Percentiles rank a stretch among this genome's conserved stretches.
phyloP scores from a whole-genome alignment of 2,888 invertebrate species.

The Leptarthrus brevirostris region DNA sequence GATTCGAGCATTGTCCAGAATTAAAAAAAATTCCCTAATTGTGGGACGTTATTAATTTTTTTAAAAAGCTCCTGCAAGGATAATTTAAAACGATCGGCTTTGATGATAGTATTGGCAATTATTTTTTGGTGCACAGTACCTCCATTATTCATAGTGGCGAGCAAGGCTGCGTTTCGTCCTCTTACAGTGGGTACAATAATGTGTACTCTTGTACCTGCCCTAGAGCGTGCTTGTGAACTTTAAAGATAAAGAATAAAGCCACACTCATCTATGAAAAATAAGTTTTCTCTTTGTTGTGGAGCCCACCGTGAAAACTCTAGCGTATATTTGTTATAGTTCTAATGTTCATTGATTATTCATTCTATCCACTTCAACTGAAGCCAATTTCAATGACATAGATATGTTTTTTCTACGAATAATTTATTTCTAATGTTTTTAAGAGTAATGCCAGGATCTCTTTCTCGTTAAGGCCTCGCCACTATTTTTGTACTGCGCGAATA shows the following conservation, averaged over 20 bases:
- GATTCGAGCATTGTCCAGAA: no score
- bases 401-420: no score
- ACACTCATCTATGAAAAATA: neutral
- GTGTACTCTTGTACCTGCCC: neutral
- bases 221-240: neutral
- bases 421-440: no score
- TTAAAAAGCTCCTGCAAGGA: neutral
- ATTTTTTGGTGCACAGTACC: neutral
- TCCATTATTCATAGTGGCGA: neutral
- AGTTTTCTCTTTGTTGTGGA: neutral
- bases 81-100: neutral
- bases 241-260: neutral
- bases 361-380: no score
- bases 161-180: neutral
- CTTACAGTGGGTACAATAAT: neutral
- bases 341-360: no score
- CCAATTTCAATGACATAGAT: no score
- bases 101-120: no score
- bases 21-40: neutral
- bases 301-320: no score
- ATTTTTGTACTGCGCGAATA: no score
- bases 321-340: no score
- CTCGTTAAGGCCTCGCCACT: no score
- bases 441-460: no score
- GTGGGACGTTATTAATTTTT: neutral